These are phyloP conservation scores for Lathamus discolor DNA, from an alignment of 2,113 vertebrate species.

Conservation along the genomic window DNA sequence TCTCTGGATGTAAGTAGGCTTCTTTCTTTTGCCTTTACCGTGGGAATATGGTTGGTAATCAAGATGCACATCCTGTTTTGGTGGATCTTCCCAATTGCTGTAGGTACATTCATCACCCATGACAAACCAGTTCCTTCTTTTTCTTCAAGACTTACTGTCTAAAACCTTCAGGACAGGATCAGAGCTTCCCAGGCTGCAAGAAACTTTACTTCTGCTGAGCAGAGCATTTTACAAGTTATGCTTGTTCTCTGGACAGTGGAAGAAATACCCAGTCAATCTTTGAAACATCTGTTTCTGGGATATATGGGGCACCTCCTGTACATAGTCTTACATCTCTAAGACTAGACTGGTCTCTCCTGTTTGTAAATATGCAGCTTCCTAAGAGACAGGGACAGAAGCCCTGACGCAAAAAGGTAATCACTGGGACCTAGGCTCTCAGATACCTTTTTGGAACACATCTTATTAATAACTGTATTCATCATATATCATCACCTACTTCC, in stretches of 20 bases:
- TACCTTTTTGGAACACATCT: background rate
- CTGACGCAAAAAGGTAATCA: background rate
- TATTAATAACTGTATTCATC: background rate
- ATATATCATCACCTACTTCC: background rate
- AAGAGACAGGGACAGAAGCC: background rate
- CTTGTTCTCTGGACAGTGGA: background rate
- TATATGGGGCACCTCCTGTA: accelerated
- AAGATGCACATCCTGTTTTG: background rate
- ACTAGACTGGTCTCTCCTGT: background rate
- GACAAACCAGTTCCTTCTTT: background rate
- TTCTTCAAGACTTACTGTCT: background rate
- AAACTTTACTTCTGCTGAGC: background rate
- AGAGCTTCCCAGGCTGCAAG: background rate
- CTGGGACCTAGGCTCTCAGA: background rate
- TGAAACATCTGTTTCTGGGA: background rate
- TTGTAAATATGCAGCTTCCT: background rate
- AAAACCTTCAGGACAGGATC: background rate
- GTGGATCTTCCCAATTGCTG: background rate
- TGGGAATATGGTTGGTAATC: background rate
- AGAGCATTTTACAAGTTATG: background rate
- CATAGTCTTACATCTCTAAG: background rate
- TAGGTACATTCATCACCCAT: background rate
- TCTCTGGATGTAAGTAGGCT: background rate
- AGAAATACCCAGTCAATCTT: background rate
- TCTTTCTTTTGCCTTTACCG: background rate